phyloP scores from a whole-genome alignment of 2,113 vertebrate genomes.

The Bambusicola thoracicus region DNA sequence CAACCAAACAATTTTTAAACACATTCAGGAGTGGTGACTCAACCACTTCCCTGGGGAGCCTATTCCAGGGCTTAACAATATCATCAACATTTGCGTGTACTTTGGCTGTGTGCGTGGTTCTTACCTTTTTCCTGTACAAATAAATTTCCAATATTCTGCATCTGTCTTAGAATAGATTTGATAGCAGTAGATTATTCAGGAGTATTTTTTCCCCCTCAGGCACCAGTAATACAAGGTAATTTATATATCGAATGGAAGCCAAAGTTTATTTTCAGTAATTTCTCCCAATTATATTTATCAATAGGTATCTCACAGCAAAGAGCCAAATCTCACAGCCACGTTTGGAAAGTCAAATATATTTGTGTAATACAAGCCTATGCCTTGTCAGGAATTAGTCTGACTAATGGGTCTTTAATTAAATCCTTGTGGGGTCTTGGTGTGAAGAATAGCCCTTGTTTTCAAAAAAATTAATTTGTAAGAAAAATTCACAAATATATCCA shows the following conservation, averaged over 20 bases:
- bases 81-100: not conserved
- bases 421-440: slow-evolving; percentile 81
- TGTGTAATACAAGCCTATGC: slow-evolving; percentile 81
- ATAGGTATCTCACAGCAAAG: slow-evolving; percentile 77
- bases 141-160: not conserved
- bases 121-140: not conserved
- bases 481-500: slow-evolving; percentile 73
- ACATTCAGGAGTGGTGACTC: too few relatives aligned
- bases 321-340: slow-evolving; percentile 70
- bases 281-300: slow-evolving; percentile 76
- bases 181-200: not conserved
- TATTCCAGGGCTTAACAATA: too few relatives aligned
- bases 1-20: too few relatives aligned
- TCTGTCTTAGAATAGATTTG: not conserved
- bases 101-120: not conserved
- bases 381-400: slow-evolving; percentile 83
- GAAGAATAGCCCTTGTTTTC: slow-evolving; percentile 69
- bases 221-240: not conserved
- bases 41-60: too few relatives aligned
- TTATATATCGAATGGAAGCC: not conserved
- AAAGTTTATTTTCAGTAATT: slow-evolving; percentile 71
- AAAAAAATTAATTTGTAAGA: slow-evolving; percentile 78
- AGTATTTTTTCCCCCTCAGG: not conserved
- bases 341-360: slow-evolving; percentile 82
- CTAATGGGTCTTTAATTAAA: slow-evolving; percentile 84